Conservation (phyloP, 2,888 invertebrate species). For the Xestobium rufovillosum region DNA sequence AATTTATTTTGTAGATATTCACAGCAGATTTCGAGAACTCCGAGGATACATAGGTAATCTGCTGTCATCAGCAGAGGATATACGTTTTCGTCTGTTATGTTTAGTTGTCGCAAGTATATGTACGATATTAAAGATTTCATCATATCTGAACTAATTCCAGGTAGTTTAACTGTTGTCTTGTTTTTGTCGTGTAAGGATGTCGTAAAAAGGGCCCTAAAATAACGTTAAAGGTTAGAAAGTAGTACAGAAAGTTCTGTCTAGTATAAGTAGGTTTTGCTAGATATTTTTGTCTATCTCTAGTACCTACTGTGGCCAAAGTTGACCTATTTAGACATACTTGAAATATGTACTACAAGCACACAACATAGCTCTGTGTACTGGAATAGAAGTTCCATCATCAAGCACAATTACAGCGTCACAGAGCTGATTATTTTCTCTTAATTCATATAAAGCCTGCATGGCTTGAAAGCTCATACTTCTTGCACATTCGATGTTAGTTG, state of each 20-base stretch:
- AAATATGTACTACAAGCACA: constrained; percentile 89
- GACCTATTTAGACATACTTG: constrained; percentile 50
- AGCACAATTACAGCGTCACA: constrained; percentile 81
- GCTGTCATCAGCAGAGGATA: constrained; percentile 75
- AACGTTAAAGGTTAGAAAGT: constrained; percentile 3
- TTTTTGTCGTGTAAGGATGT: constrained; percentile 66
- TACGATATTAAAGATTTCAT: constrained; percentile 75
- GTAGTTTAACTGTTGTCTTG: constrained; percentile 60
- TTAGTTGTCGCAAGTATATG: constrained; percentile 73
- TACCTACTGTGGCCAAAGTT: too few species aligned
- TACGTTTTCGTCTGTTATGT: constrained; percentile 70
- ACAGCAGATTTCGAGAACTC: constrained; percentile 74
- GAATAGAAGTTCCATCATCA: constrained; percentile 73
- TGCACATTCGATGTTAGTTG: constrained; percentile 46
- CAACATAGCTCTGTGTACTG: constrained; percentile 79
- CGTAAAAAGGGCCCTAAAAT: constrained; percentile 69
- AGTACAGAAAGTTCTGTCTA: background rate
- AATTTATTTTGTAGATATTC: constrained; percentile 64
- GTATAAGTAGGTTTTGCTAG: background rate
- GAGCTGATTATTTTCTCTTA: constrained; percentile 72
- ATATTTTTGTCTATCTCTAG: too few species aligned
- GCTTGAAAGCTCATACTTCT: constrained; percentile 77
- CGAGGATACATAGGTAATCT: constrained; percentile 80
- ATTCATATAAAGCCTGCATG: constrained; percentile 76
- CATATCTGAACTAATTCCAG: constrained; percentile 69